Conservation (phyloP, 2,113 vertebrate species). For the Leucopsar rothschildi region DNA sequence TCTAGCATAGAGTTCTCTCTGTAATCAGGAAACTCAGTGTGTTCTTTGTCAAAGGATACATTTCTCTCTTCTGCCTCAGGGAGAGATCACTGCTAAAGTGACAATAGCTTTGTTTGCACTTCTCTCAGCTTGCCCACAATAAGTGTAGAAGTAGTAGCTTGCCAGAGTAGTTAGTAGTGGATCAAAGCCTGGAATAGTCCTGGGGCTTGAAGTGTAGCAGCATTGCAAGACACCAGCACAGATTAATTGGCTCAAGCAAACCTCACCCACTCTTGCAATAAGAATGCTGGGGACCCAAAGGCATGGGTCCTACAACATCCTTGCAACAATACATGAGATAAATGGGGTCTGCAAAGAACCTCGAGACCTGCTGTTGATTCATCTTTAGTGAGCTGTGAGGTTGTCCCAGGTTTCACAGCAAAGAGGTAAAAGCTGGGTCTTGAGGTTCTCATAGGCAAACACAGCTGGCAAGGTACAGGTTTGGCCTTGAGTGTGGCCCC, state of each 20-base stretch:
- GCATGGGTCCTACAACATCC: not conserved
- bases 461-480: not conserved
- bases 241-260: not conserved
- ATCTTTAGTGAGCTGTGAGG: not conserved
- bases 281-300: not conserved
- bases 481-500: not conserved
- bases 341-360: not conserved
- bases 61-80: not conserved
- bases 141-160: not conserved
- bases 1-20: not conserved
- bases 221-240: not conserved
- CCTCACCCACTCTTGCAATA: not conserved
- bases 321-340: not conserved
- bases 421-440: not conserved
- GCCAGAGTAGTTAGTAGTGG: not conserved
- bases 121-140: not conserved
- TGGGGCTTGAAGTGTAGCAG: not conserved
- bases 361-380: not conserved
- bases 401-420: not conserved
- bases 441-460: rapidly evolving
- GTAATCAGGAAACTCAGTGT: not conserved
- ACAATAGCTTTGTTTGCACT: not conserved
- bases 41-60: not conserved
- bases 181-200: not conserved
- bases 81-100: not conserved